These are phyloP conservation scores for Caenorhabditis parvicauda DNA, from an alignment of 2,888 invertebrate genomes.

Conservation along the genomic window DNA sequence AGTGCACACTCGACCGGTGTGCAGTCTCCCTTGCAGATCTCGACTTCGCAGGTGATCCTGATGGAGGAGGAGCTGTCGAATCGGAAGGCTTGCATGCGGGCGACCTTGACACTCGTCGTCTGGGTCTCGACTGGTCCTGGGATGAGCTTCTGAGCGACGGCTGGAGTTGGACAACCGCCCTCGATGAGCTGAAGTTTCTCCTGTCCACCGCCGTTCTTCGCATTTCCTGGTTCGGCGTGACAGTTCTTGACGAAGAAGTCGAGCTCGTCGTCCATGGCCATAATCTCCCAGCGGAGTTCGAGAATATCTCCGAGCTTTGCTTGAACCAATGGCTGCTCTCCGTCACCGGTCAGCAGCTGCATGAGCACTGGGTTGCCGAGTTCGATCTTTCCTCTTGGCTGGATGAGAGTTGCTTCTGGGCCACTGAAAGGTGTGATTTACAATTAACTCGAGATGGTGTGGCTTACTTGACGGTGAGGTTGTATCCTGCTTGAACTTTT, in stretches of 20 bases:
- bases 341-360: constrained; percentile 54
- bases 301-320: constrained; percentile 62
- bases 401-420: constrained; percentile 60
- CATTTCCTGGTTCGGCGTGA: constrained; percentile 55
- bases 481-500: constrained; percentile 56
- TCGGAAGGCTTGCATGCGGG: constrained; percentile 59
- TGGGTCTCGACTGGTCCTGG: constrained; percentile 54
- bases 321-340: constrained; percentile 45
- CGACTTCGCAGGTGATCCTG: constrained; percentile 58
- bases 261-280: constrained; percentile 62
- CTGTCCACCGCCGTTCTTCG: constrained; percentile 15
- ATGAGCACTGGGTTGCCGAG: constrained; percentile 62
- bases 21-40: constrained; percentile 61
- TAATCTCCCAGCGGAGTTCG: constrained; percentile 62
- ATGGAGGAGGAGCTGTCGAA: constrained; percentile 59
- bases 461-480: constrained; percentile 54
- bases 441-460: neutral
- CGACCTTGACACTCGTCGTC: constrained; percentile 37
- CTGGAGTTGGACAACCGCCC: constrained; percentile 61
- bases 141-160: constrained; percentile 61
- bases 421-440: constrained; percentile 38
- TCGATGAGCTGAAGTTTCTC: constrained; percentile 60
- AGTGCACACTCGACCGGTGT: constrained; percentile 56
- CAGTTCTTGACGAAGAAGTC: constrained; percentile 63
- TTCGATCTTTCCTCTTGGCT: constrained; percentile 62